Base-by-base conservation (phyloP, 2,113 vertebrate species). In the Tachuris rubrigastra region DNA sequence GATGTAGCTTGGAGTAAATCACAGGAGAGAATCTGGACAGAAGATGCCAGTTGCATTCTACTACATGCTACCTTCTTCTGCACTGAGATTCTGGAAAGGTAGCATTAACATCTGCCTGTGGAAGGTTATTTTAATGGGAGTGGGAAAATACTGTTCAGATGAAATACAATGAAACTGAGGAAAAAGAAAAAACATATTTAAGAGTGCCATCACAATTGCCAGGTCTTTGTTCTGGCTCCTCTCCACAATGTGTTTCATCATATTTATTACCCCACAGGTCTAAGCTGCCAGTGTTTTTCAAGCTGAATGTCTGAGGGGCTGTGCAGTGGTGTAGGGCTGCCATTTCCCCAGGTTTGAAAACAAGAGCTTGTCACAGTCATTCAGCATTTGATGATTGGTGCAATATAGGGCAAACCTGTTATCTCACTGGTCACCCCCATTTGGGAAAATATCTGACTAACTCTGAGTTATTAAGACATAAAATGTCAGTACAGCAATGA, bases 201-300 rank as follows among this genome's bases (percentile, higher is more conserved):
- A 23, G 62, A 44, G 47, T 14, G 13, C 5, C 12, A 7, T 74
- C 3, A 3, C 41, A 37, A 27, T 53, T 78, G 7, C 68, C 3
- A 8, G 31, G 30, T 53, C 24, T 76, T 17, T 9, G 4, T 2
- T 14, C 3, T 66, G 47, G 44, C 28, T 85, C 4, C 30, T 56
- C 35, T 62, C 15, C 23, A 14, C 20, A 14, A 0, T 31, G 31
- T 37, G n/a, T 56, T 78, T 2, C 2, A 2, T 35, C 3, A 0
- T 5, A 4, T 56, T 80, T 68, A 14, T 84, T 50, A 55, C n/a
- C 8, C 6, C 3, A 2, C 8, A 15, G 24, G 12, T 46, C 41
- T 85, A 2, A 62, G 41, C 72, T 85, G 52, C 55, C 27, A 35
- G 13, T 47, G 33, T 4, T 82, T 35, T 67, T 68, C 33, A 28